These are phyloP conservation scores for Zaprionus lachaisei DNA, from an alignment of 1,140 invertebrate species.

Conservation along the genomic window DNA sequence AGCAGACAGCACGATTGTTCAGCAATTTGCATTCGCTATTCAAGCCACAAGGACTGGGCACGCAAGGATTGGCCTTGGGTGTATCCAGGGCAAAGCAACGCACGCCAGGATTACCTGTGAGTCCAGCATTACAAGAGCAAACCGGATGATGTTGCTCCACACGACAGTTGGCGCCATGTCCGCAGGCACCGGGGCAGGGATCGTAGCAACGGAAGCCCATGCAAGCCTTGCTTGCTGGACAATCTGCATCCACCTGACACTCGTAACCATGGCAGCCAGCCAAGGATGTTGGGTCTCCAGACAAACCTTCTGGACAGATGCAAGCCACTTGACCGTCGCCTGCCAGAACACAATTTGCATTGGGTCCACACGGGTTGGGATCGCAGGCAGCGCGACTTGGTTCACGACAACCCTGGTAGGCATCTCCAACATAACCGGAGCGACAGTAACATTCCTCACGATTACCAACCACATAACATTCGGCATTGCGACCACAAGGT, in stretches of 20 bases:
- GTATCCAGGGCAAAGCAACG: conserved; percentile 87
- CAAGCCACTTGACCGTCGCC: conserved; percentile 89
- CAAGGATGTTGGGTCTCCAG: conserved; percentile 90
- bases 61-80: conserved; percentile 88
- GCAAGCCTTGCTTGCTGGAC: conserved; percentile 89
- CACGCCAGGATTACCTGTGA: conserved; percentile 90
- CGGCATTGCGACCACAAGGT: conserved; percentile 91
- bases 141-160: conserved; percentile 91
- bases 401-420: conserved; percentile 89
- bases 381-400: conserved; percentile 88
- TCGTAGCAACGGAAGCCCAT: conserved; percentile 91
- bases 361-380: conserved; percentile 92
- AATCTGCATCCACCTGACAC: conserved; percentile 91
- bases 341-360: conserved; percentile 89
- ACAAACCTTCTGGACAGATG: conserved; percentile 89
- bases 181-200: conserved; percentile 93
- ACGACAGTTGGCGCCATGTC: conserved; percentile 89
- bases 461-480: conserved; percentile 90
- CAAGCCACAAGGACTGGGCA: conserved; percentile 90
- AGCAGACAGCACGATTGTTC: conserved; percentile 89
- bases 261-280: conserved; percentile 90
- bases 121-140: conserved; percentile 89
- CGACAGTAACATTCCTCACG: conserved; percentile 92
- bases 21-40: conserved; percentile 91
- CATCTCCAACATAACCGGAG: conserved; percentile 90